Evolutionary conservation across 2,113 vertebrate species (phyloP).

Genomic region (Rhabdomys dilectus): DNA sequence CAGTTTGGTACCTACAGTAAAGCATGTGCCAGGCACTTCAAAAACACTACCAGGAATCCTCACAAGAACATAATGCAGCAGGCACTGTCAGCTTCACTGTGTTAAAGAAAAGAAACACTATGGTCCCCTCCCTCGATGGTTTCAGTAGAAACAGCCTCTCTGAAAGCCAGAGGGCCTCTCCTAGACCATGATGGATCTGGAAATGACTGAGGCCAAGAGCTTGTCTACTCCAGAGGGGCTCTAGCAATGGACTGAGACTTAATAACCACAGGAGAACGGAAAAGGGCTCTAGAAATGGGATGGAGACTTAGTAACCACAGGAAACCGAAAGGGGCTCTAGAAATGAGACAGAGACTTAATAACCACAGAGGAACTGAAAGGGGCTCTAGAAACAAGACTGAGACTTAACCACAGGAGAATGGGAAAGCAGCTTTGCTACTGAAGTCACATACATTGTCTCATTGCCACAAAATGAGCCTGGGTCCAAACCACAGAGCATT

Average conservation of each 20-base stretch:
- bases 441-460: neutral
- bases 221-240: neutral
- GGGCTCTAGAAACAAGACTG: neutral
- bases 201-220: neutral
- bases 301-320: too few species aligned
- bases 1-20: neutral
- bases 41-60: constrained; percentile 14
- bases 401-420: neutral
- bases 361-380: neutral
- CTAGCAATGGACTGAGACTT: too few species aligned
- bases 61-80: neutral
- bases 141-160: neutral
- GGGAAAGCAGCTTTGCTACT: neutral
- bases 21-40: neutral
- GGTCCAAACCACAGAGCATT: neutral
- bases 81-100: neutral
- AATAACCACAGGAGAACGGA: neutral
- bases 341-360: neutral
- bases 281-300: neutral
- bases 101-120: neutral
- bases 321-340: neutral
- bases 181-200: neutral
- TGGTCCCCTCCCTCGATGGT: neutral
- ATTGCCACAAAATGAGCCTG: neutral
- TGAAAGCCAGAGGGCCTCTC: neutral